A percentile compares a stretch with the other conserved stretches of the same genome.
Conservation (phyloP, 2,797 vertebrate species). For the Hybognathus amarus region DNA sequence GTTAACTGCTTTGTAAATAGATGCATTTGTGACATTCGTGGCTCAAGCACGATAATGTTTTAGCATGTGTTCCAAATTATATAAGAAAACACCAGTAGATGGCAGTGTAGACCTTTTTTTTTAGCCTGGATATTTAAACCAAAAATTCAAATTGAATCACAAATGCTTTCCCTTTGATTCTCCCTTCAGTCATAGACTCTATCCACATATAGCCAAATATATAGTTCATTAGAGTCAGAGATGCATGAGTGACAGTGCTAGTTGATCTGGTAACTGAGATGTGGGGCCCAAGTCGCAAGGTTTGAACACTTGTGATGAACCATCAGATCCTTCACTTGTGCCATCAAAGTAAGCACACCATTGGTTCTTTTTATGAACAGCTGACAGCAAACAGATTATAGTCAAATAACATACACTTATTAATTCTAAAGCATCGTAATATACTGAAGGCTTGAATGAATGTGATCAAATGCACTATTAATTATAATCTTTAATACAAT, state of each 20-base stretch:
- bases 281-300: conserved; percentile 30
- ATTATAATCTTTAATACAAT: neutral
- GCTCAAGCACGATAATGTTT: neutral
- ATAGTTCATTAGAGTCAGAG: neutral
- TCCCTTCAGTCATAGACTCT: neutral
- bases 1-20: neutral
- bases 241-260: neutral
- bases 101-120: neutral
- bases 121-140: neutral
- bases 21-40: neutral
- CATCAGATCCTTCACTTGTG: conserved; percentile 40
- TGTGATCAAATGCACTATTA: neutral
- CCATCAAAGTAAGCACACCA: conserved; percentile 5
- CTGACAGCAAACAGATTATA: neutral
- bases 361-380: neutral
- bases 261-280: conserved; percentile 22
- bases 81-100: neutral
- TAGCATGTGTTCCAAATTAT: neutral
- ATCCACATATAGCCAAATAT: neutral
- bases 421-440: neutral
- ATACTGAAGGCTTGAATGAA: neutral
- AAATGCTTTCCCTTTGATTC: neutral
- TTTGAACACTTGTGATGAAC: conserved; percentile 57
- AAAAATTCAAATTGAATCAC: neutral
- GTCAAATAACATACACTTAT: neutral